These are phyloP conservation scores for Eretmocerus hayati DNA, from an alignment of 2,888 invertebrate species.

Conservation along the genomic window DNA sequence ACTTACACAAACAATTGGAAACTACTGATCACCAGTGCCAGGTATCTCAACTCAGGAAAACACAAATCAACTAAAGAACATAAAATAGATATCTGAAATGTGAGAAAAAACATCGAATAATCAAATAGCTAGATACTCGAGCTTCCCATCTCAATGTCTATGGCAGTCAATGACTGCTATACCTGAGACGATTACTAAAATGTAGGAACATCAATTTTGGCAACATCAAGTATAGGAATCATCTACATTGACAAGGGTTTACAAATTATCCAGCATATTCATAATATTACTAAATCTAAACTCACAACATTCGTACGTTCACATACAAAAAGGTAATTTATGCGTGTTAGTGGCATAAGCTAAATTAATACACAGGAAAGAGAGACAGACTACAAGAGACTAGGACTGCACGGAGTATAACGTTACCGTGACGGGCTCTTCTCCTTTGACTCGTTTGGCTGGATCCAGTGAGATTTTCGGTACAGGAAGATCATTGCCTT, in stretches of 20 bases:
- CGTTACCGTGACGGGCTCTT: conserved; percentile 58
- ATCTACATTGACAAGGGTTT: conserved; percentile 2
- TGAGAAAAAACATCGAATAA: conserved; percentile 31
- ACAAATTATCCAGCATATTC: conserved; percentile 1
- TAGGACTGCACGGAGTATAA: conserved; percentile 24
- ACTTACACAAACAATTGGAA: conserved; percentile 34
- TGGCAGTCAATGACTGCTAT: no score
- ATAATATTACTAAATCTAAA: conserved; percentile 5
- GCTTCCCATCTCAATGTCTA: no score
- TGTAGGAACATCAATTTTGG: conserved; percentile 21
- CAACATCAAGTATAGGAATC: conserved; percentile 15
- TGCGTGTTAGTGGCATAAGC: background rate
- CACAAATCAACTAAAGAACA: conserved; percentile 37
- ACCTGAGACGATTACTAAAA: conserved; percentile 22
- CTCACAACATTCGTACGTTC: conserved; percentile 2
- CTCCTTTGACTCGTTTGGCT: conserved; percentile 57
- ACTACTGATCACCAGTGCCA: conserved; percentile 38
- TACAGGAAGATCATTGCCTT: conserved; percentile 67
- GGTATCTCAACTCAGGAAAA: conserved; percentile 23
- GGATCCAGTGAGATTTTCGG: conserved; percentile 81
- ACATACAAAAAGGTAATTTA: conserved; percentile 1
- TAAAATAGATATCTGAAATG: conserved; percentile 37
- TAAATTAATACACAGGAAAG: background rate
- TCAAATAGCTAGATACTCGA: no score
- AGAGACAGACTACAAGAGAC: background rate